A percentile compares a stretch with the other conserved stretches of the same genome.
Evolutionary conservation across 2,888 invertebrate species (phyloP).

Genomic region (Morpho deidamia): DNA sequence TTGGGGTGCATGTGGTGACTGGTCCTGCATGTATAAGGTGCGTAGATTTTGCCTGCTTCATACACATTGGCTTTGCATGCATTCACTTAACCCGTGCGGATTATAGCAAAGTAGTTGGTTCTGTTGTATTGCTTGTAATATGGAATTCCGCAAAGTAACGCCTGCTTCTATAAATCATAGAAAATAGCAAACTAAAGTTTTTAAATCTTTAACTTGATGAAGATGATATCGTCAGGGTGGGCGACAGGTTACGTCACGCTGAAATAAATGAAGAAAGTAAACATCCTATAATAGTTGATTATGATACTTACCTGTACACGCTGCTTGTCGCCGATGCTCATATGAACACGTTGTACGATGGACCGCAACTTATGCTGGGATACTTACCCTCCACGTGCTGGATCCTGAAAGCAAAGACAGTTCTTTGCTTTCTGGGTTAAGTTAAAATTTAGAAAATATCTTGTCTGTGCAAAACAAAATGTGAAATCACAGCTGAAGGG

Average conservation of each 20-base stretch:
- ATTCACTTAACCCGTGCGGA: too few relatives aligned
- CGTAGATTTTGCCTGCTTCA: too few relatives aligned
- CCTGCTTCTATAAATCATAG: too few relatives aligned
- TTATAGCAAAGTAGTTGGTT: too few relatives aligned
- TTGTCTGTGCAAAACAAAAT: constrained; percentile 14
- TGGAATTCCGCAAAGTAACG: too few relatives aligned
- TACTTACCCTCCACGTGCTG: constrained; percentile 28
- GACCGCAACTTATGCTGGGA: constrained; percentile 25
- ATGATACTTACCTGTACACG: constrained; percentile 16
- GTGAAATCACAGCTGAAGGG: constrained; percentile 27
- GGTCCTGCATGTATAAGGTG: too few relatives aligned
- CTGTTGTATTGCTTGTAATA: too few relatives aligned
- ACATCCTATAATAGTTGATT: constrained; percentile 26
- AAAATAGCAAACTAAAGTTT: too few relatives aligned
- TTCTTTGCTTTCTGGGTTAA: too few relatives aligned
- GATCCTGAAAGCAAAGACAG: constrained; percentile 25
- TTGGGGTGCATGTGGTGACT: too few relatives aligned
- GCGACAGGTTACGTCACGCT: constrained; percentile 21
- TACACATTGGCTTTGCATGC: too few relatives aligned
- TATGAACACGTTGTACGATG: constrained; percentile 27
- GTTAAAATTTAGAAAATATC: constrained; percentile 22
- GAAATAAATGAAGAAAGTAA: constrained; percentile 13
- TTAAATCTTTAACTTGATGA: too few relatives aligned
- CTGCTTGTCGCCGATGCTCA: constrained; percentile 26
- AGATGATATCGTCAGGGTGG: constrained; percentile 25